phyloP scores from a whole-genome alignment of 1,140 invertebrate species.

The Aphelinus atriplicis region DNA sequence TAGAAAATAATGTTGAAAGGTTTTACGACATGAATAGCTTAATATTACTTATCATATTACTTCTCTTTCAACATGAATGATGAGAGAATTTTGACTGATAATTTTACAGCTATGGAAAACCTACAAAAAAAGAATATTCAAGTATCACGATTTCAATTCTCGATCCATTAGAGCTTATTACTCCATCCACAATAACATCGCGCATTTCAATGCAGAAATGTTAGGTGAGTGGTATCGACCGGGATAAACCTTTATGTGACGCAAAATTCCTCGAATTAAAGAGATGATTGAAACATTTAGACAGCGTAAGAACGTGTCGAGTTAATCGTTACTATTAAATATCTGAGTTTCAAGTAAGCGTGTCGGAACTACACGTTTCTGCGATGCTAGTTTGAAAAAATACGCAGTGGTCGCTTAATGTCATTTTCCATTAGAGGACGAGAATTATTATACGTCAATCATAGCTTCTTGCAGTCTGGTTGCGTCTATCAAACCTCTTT shows the following conservation, averaged over 20 bases:
- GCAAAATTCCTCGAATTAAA: neutral
- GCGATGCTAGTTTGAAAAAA: too few species aligned
- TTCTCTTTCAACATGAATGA: conserved; percentile 34
- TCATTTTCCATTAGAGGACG: too few species aligned
- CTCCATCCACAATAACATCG: conserved; percentile 25
- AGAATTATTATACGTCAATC: too few species aligned
- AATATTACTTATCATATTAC: conserved; percentile 42
- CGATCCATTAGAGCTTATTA: conserved; percentile 47
- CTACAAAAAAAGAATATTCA: conserved; percentile 34
- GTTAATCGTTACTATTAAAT: too few species aligned
- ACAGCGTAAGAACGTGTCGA: too few species aligned
- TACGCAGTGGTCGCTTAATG: too few species aligned
- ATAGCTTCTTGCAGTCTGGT: too few species aligned
- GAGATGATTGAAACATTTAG: too few species aligned
- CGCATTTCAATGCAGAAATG: conserved; percentile 45
- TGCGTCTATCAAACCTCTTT: too few species aligned
- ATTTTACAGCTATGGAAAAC: conserved; percentile 36
- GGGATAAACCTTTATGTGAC: conserved; percentile 35
- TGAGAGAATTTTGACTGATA: conserved; percentile 43
- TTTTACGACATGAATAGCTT: conserved; percentile 43
- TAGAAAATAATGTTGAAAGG: neutral
- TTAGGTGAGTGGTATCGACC: conserved; percentile 40
- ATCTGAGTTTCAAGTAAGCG: too few species aligned
- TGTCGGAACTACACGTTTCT: too few species aligned
- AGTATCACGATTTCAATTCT: neutral